Evolutionary conservation across 2,888 invertebrate genomes (phyloP), one percentile per base, ranked within the genome.

Genomic region (Cinara cedri): DNA sequence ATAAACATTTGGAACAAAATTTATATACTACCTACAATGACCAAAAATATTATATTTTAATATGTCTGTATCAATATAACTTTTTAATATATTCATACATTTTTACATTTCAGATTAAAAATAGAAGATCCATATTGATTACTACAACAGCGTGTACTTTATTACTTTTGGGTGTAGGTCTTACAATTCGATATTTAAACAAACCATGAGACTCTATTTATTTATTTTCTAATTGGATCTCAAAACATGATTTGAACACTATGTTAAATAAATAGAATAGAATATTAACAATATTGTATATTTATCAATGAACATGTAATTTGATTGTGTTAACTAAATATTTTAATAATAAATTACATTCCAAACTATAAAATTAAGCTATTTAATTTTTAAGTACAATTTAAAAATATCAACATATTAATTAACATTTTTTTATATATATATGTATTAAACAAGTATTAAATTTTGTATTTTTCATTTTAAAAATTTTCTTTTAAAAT

Each of bases 61-160:
- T 34, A 34, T 62, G n/a, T n/a, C n/a, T n/a, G 3, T 62, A 34
- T 62, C n/a, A n/a, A n/a, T n/a, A n/a, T 62, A n/a, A 42, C n/a
- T 62, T n/a, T 62, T 26, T 44, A 24, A 57, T 13, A 19, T 16
- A 70, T 42, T 55, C 1, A 34, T 34, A 34, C 6, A 68, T 68
- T 68, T 19, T 78, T 68, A 14, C 46, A 3, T 78, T 78, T 49
- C 51, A 78, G 78, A 60, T 57, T 10, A 57, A 60, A 70, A 11
- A 60, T 14, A 68, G 13, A 42, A 60, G 24, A 70, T 49, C 46
- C 3, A 3, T 57, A 11, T 60, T 66, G 11, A 46, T 68, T 13
- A 34, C 60, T 21, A 34, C 68, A 16, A 60, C 60, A 34, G 49
- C 24, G 21, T 44, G 55, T 26, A 9, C 55, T n/a, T 44, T 44